These are phyloP conservation scores for Drosophila incognita DNA, from an alignment of 2,888 invertebrate species.

Conservation along the genomic window DNA sequence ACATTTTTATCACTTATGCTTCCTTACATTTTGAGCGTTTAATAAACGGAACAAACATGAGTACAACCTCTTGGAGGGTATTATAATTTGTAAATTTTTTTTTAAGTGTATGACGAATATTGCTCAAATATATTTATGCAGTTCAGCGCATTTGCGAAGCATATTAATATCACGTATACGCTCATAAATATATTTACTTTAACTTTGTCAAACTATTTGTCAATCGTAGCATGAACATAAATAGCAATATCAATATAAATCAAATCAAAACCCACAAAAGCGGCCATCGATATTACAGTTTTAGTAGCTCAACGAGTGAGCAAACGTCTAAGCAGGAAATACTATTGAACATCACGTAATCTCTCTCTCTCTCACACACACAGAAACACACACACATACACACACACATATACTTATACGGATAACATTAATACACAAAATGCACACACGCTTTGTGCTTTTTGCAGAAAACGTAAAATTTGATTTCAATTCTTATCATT, in stretches of 20 bases:
- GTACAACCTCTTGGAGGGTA: neutral
- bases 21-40: slow-evolving; percentile 28
- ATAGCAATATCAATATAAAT: slow-evolving; percentile 72
- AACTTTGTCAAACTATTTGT: slow-evolving; percentile 60
- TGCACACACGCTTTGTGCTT: slow-evolving; percentile 31
- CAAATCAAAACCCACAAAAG: slow-evolving; percentile 56
- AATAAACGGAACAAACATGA: neutral
- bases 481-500: slow-evolving; percentile 75
- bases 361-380: slow-evolving; percentile 26
- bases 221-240: slow-evolving; percentile 40
- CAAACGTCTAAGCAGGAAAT: slow-evolving; percentile 69
- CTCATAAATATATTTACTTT: slow-evolving; percentile 18
- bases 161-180: neutral
- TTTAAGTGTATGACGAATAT: neutral
- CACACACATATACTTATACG: slow-evolving; percentile 2
- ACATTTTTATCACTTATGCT: slow-evolving; percentile 25
- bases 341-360: slow-evolving; percentile 75
- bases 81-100: neutral
- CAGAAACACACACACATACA: slow-evolving; percentile 2
- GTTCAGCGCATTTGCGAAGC: neutral
- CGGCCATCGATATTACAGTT: slow-evolving; percentile 41
- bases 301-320: slow-evolving; percentile 44
- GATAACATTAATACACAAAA: slow-evolving; percentile 27
- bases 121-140: neutral
- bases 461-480: slow-evolving; percentile 64